Evolutionary conservation across 2,888 invertebrate genomes (phyloP).

Genomic region (Drosophila vallismaia): DNA sequence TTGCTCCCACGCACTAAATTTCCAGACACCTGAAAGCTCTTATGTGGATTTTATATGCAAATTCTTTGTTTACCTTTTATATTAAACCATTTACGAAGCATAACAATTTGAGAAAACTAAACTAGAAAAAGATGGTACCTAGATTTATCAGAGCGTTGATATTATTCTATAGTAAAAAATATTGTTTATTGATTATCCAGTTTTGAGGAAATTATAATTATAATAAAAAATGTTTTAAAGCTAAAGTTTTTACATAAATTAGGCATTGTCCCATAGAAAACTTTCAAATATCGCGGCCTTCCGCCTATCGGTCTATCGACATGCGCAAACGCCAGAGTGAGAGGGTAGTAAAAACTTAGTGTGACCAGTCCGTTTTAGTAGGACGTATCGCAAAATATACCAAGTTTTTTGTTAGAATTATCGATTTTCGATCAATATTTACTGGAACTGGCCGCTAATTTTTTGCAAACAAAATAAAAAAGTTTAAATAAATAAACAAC

Average conservation of each 20-base stretch:
- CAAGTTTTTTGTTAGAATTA: not conserved
- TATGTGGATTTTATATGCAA: conserved; percentile 16
- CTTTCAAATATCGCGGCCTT: not conserved
- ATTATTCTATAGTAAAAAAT: not conserved
- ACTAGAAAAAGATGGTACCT: not conserved
- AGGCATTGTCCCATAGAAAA: not conserved
- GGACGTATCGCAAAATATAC: not conserved
- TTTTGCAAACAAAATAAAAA: not conserved
- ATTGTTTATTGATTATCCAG: not conserved
- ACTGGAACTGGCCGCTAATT: not conserved
- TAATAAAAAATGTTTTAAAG: not conserved
- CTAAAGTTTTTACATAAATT: not conserved
- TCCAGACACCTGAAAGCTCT: conserved; percentile 22
- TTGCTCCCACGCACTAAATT: conserved; percentile 53
- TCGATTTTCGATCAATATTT: too few species aligned
- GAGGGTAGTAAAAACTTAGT: not conserved
- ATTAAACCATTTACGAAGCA: not conserved
- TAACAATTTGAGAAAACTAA: not conserved
- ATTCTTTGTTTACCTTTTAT: conserved; percentile 9
- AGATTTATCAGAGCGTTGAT: not conserved
- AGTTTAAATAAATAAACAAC: not conserved
- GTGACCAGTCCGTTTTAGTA: not conserved
- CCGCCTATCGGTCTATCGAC: conserved; percentile 27
- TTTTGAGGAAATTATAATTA: not conserved
- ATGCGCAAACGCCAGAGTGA: conserved; percentile 12